Evolutionary conservation across 2,888 invertebrate genomes (phyloP).

Genomic region (Helicoverpa assulta): DNA sequence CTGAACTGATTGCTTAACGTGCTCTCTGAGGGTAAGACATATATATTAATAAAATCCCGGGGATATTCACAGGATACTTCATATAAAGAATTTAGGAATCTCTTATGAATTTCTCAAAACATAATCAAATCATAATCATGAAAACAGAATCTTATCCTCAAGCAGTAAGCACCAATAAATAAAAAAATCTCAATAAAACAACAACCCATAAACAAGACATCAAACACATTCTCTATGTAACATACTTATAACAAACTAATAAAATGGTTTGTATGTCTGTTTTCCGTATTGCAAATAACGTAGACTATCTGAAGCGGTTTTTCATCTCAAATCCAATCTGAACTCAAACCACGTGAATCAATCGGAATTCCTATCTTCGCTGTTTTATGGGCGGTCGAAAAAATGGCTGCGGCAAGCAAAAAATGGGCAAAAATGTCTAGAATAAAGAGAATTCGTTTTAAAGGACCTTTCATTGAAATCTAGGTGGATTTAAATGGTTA

Average conservation of each 20-base stretch:
- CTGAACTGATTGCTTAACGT: too few species aligned
- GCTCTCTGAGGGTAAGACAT: too few species aligned
- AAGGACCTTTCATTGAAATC: constrained; percentile 1
- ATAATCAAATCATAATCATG: too few species aligned
- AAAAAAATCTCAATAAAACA: constrained; percentile 39
- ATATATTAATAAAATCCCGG: too few species aligned
- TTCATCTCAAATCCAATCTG: constrained; percentile 52
- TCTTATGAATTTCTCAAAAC: too few species aligned
- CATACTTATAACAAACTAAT: constrained; percentile 34
- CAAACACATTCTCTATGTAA: constrained; percentile 30
- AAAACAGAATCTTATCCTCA: constrained; percentile 11
- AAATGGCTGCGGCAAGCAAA: constrained; percentile 20
- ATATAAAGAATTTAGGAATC: too few species aligned
- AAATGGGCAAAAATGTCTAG: constrained; percentile 20
- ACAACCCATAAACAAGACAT: constrained; percentile 41
- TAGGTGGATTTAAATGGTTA: background rate
- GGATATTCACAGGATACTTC: too few species aligned
- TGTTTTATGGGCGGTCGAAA: constrained; percentile 40
- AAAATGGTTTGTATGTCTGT: constrained; percentile 33
- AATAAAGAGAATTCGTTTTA: constrained; percentile 19
- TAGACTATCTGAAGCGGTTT: constrained; percentile 25
- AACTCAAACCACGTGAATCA: constrained; percentile 57
- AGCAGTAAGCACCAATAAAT: constrained; percentile 34
- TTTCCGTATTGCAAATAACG: constrained; percentile 28
- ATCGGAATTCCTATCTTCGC: constrained; percentile 23